Evolutionary conservation across 2,888 invertebrate genomes (phyloP), one percentile per base, ranked within the genome.

Genomic region (Acanthosepion lycidas): DNA sequence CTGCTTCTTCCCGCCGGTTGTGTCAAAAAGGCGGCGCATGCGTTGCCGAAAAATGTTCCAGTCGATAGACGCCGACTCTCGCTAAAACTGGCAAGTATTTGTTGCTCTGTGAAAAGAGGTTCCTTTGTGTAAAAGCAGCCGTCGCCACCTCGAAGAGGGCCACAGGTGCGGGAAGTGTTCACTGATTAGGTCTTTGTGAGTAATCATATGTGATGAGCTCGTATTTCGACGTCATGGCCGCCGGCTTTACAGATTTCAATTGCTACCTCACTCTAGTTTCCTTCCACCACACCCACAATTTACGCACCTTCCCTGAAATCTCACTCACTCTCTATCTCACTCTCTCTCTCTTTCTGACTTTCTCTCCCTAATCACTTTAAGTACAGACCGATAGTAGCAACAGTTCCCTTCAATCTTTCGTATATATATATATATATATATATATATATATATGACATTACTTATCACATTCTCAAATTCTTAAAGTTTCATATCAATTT

Each of bases 1-100:
- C n/a, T n/a, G 78, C 78, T 78, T 18, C 78, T 78, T 78, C n/a
- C 78, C 78, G n/a, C n/a, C n/a, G 78, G 78, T 78, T 78, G n/a
- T n/a, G 78, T 78, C 78, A 78, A 78, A 78, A 78, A 78, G n/a
- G 78, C 78, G n/a, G 78, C n/a, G 78, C n/a, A n/a, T 78, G n/a
- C n/a, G 15, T 78, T 78, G 78, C n/a, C n/a, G n/a, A 15, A 78
- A 78, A 78, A 78, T 18, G n/a, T n/a, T 78, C 78, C n/a, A 78
- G 78, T 78, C 78, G n/a, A n/a, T n/a, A 33, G 78, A 78, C 78
- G 78, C 78, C 78, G n/a, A 33, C n/a, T 33, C 78, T 78, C 15
- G n/a, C 78, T 15, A 78, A n/a, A 15, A n/a, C 78, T n/a, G n/a
- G 78, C 78, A 33, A n/a, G 78, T 78, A 78, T 78, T 78, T 78